Base-by-base conservation (phyloP, 1,140 invertebrate genomes). In the Zaprionus inermis region DNA sequence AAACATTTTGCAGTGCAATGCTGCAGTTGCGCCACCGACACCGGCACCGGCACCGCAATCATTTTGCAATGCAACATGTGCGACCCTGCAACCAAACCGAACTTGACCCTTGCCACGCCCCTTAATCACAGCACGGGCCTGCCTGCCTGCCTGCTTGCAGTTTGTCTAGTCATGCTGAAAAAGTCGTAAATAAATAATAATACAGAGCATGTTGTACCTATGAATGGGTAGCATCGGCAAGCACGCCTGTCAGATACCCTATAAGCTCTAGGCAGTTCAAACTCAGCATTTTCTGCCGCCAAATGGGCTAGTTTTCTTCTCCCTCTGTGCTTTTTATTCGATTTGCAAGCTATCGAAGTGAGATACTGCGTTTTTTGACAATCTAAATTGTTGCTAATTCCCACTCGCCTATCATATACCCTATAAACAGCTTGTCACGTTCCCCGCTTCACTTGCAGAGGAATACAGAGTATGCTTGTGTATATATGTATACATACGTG, bases 1-100 rank as follows among this genome's bases (percentile, higher is more conserved):
- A 86, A 85, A 85, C 84, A 81, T 85, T 78, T 86, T 78, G 76
- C 78, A 86, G 68, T 74, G 60, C 72, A 44, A 16, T 41, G 38
- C 38, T 41, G 38, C 38, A 16, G n/a, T 32, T 1, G 30, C 30
- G 10, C 20, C 36, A 30, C 68, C 20, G 36, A 30, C 71, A n/a
- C n/a, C n/a, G n/a, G n/a, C n/a, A n/a, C n/a, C n/a, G 49, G 56
- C 51, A 78, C 72, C 78, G 61, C 73, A 78, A 76, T 82, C 60
- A 77, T 77, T 84, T 71, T 57, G 63, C 77, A 63, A 46, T 78
- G 76, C 78, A 77, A 77, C 69, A 68, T 76, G 61, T 78, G 58
- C 44, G 66, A 70, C 44, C 60, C 16, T 57, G 51, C n/a, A 44
- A 22, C 16, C 54, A 28, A 24, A 24, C 58, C 55, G 56, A 57